These are phyloP conservation scores for Aspiorhynchus laticeps DNA, from an alignment of 2,113 vertebrate genomes.

Conservation along the genomic window DNA sequence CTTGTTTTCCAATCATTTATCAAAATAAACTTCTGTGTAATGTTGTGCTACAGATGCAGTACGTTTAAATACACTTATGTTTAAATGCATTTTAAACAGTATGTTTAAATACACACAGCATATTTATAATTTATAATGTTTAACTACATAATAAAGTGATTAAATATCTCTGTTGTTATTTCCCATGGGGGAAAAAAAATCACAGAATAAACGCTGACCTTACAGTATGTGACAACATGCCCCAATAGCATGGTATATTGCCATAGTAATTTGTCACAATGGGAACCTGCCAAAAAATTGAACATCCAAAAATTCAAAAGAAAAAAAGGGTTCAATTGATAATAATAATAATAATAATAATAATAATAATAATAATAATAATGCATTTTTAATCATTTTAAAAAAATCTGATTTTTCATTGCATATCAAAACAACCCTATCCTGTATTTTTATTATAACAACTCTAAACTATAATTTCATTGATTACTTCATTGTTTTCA, in stretches of 20 bases:
- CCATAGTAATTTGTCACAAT: not conserved
- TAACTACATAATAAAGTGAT: not conserved
- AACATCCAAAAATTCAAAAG: not conserved
- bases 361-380: not conserved
- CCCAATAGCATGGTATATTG: not conserved
- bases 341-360: not conserved
- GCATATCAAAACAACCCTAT: not conserved
- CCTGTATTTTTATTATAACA: not conserved
- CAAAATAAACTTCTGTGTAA: not conserved
- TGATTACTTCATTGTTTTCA: not conserved
- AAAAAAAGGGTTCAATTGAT: not conserved
- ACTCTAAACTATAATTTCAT: not conserved
- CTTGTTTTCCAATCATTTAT: not conserved
- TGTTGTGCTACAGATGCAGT: not conserved
- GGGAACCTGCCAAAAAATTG: not conserved
- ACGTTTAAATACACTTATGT: not conserved
- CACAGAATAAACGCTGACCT: not conserved
- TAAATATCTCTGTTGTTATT: not conserved
- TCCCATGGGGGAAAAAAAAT: not conserved
- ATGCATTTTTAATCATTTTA: not conserved
- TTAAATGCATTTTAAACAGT: too few relatives aligned
- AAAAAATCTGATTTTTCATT: not conserved
- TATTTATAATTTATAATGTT: too few relatives aligned
- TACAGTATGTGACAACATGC: not conserved
- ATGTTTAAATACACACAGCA: too few relatives aligned